A percentile compares a stretch with the other conserved stretches of the same genome.
These are phyloP conservation scores for Pedionomus torquatus DNA, from an alignment of 2,113 vertebrate genomes.

Conservation along the genomic window DNA sequence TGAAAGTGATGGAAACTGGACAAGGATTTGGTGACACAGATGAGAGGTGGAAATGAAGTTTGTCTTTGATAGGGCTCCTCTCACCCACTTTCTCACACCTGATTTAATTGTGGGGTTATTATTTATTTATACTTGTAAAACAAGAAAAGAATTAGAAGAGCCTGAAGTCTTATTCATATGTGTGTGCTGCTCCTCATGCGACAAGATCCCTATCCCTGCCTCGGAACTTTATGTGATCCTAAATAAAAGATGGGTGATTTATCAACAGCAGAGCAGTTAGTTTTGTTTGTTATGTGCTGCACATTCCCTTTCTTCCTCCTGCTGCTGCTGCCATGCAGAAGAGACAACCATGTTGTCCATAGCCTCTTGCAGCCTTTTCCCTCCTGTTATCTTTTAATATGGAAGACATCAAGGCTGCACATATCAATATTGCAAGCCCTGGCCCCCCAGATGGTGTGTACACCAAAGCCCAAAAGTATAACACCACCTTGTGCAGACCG, in stretches of 20 bases:
- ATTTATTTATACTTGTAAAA: neutral
- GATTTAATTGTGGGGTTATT: neutral
- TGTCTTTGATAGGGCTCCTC: neutral
- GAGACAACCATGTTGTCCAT: neutral
- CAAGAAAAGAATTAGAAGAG: neutral
- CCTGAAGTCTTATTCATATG: neutral
- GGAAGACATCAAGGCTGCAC: neutral
- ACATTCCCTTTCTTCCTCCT: neutral
- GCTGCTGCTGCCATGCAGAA: neutral
- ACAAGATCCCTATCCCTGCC: neutral
- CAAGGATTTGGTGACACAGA: neutral
- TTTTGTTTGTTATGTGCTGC: neutral
- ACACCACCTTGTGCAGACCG: neutral
- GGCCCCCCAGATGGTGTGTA: neutral
- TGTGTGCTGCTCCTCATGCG: neutral
- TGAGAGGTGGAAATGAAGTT: neutral
- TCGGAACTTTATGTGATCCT: neutral
- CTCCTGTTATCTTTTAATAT: neutral
- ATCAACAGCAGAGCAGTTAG: neutral
- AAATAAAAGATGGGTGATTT: neutral
- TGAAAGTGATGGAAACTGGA: neutral
- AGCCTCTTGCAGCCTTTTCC: neutral
- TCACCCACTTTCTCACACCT: neutral
- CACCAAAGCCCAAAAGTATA: neutral
- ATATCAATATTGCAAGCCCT: neutral